Evolutionary conservation across 2,113 vertebrate species (phyloP), one percentile per base, ranked within the genome.

Genomic region (Proteles cristata): DNA sequence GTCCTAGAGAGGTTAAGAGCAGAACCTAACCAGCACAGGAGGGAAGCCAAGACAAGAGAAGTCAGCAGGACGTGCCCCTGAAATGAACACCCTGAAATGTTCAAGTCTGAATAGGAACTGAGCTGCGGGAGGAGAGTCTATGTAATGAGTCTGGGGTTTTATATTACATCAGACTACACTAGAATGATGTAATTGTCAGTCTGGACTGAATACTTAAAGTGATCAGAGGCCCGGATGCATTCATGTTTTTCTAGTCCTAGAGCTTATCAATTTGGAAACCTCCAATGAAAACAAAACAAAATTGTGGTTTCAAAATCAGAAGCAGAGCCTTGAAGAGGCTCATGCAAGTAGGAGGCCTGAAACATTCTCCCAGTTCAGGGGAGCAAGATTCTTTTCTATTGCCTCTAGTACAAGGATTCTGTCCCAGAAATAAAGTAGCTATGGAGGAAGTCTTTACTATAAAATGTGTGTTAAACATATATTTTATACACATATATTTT

Each of bases 221-320:
- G 48, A 11, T 65, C 50, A 71, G 25, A 88, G 26, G 33, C 1
- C 76, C 17, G 39, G 9, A 16, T 26, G 4, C 48, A 65, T 11
- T 17, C 11, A 5, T 33, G 53, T 4, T 25, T 84, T 58, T 50
- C 82, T 68, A 73, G 48, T 87, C 14, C 25, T 58, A 10, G 28
- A 45, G 3, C 76, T 82, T 61, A 63, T 88, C 76, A 58, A 11
- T 21, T 48, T 80, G 53, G 6, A n/a, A 35, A 50, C 19, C 7
- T 79, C 84, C 23, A 68, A 48, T 69, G 16, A 87, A 69, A 48
- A 66, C 63, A 33, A n/a, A 92, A 53, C 17, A 87, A 53, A 84
- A 68, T 10, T 63, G 4, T 71, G 9, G 5, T 76, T 65, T 81
- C n/a, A 91, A 84, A 85, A 84, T 76, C 15, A 55, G 12, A 43